phyloP scores from a whole-genome alignment of 2,888 invertebrate genomes.

The Nemoura dubitans region DNA sequence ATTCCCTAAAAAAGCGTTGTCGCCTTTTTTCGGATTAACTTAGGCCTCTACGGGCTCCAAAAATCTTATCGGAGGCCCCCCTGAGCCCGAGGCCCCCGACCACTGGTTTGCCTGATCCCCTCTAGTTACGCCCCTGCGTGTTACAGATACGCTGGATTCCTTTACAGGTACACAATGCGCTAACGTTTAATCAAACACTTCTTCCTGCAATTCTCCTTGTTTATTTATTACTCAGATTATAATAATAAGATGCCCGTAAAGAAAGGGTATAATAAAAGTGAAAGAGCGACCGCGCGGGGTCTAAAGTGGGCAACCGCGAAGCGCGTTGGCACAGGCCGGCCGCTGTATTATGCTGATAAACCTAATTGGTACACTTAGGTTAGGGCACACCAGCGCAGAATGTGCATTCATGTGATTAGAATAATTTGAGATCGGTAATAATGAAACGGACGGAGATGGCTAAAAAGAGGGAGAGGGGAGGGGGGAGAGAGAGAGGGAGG shows the following conservation, averaged over 20 bases:
- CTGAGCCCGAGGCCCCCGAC: too few relatives aligned
- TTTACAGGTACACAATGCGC: too few relatives aligned
- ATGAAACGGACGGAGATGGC: background rate
- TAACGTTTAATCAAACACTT: background rate
- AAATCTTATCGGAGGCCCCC: too few relatives aligned
- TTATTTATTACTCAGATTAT: background rate
- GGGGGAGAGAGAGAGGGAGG: too few relatives aligned
- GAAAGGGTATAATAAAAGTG: background rate
- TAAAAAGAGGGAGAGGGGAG: too few relatives aligned
- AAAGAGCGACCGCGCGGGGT: background rate
- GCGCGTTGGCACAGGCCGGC: background rate
- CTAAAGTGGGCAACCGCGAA: background rate
- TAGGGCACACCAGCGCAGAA: background rate
- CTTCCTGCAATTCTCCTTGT: background rate
- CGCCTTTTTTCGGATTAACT: too few relatives aligned
- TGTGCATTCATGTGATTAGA: slow-evolving; percentile 28
- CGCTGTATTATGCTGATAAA: background rate
- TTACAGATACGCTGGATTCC: too few relatives aligned
- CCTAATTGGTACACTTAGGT: slow-evolving; percentile 32
- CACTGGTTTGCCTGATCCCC: too few relatives aligned
- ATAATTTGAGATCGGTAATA: slow-evolving; percentile 38
- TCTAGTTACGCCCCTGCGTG: too few relatives aligned
- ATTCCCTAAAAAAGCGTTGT: too few relatives aligned
- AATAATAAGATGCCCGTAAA: background rate
- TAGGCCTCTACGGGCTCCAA: too few relatives aligned